Conservation (phyloP, 2,797 vertebrate genomes). For the Hemibagrus guttatus region DNA sequence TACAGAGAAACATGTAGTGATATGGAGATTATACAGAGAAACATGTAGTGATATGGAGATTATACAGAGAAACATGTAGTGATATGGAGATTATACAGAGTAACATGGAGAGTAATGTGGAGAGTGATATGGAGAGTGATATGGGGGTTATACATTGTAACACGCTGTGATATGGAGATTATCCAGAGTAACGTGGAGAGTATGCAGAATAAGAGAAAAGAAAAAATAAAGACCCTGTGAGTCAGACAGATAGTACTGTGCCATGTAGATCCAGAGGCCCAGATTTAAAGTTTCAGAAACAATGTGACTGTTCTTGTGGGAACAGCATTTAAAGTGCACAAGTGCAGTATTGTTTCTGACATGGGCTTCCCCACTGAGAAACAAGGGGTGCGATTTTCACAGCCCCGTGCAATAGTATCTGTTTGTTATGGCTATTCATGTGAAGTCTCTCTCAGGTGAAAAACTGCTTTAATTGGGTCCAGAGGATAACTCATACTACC, state of each 20-base stretch:
- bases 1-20: not conserved
- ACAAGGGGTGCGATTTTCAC: conserved; percentile 55
- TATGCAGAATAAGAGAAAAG: conserved; percentile 42
- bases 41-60: not conserved
- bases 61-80: not conserved
- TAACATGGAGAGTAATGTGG: not conserved
- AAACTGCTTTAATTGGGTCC: conserved; percentile 60
- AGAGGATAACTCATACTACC: conserved; percentile 49
- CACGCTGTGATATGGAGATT: not conserved
- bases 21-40: not conserved
- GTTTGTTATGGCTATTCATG: conserved; percentile 47
- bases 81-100: not conserved
- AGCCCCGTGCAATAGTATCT: conserved; percentile 32
- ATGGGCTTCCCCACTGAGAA: conserved; percentile 32
- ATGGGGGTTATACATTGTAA: not conserved
- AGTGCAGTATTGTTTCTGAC: conserved; percentile 17
- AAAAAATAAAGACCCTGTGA: conserved; percentile 29
- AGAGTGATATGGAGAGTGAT: not conserved
- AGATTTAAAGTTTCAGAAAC: conserved; percentile 20
- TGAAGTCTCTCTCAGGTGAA: conserved; percentile 50
- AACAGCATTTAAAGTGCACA: conserved; percentile 28
- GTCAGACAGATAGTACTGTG: not conserved
- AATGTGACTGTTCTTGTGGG: conserved; percentile 19
- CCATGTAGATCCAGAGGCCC: conserved; percentile 3
- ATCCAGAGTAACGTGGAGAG: not conserved